A percentile compares a stretch with the other conserved stretches of the same genome.
Conservation (phyloP, 2,888 invertebrate genomes). For the Drosophila emarginata region DNA sequence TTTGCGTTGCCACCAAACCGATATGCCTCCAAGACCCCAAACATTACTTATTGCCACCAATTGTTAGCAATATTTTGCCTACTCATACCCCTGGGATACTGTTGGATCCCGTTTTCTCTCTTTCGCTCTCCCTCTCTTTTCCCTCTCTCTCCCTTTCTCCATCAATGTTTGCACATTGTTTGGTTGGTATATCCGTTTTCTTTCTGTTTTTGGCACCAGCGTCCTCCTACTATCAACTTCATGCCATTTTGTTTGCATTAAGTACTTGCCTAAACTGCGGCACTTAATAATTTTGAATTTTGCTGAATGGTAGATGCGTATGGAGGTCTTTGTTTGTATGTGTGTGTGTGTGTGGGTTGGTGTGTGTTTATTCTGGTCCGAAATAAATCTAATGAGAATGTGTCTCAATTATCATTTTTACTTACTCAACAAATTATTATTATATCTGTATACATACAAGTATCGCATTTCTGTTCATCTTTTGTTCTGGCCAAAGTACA, state of each 20-base stretch:
- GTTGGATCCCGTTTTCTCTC: slow-evolving; percentile 10
- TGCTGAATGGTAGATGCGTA: slow-evolving; percentile 19
- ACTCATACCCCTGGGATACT: slow-evolving; percentile 50
- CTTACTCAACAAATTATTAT: slow-evolving; percentile 8
- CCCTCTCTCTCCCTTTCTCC: slow-evolving; percentile 31
- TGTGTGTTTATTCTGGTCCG: background rate
- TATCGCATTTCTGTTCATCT: background rate
- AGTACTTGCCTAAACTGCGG: slow-evolving; percentile 70
- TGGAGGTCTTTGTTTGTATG: slow-evolving; percentile 14
- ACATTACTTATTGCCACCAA: slow-evolving; percentile 27
- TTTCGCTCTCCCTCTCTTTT: background rate
- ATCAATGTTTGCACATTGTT: slow-evolving; percentile 66
- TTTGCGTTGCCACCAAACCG: background rate
- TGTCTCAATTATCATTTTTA: slow-evolving; percentile 6
- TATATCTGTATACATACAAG: background rate
- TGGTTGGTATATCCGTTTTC: slow-evolving; percentile 39
- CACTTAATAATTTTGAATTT: slow-evolving; percentile 73
- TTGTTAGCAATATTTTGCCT: slow-evolving; percentile 64
- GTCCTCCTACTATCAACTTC: background rate
- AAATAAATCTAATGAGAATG: slow-evolving; percentile 6
- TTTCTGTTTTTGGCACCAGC: background rate
- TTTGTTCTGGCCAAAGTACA: slow-evolving; percentile 7
- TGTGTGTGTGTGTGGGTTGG: background rate
- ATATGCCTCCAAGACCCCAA: background rate
- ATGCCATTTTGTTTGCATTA: slow-evolving; percentile 56